A percentile compares a stretch with the other conserved stretches of the same genome.
Evolutionary conservation across 2,888 invertebrate genomes (phyloP).

Genomic region (Tenthredo mesomela): DNA sequence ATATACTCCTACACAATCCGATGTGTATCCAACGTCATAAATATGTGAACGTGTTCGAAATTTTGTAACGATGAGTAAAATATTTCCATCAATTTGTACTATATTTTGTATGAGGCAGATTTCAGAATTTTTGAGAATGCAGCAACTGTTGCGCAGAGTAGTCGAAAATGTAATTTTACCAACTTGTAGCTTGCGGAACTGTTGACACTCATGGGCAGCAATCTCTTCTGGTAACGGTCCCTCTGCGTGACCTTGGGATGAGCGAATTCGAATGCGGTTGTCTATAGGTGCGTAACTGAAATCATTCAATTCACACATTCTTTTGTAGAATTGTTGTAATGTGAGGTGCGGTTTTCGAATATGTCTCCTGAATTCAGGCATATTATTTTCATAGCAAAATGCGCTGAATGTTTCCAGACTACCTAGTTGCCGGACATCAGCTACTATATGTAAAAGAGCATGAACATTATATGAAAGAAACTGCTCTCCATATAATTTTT

Average conservation of each 20-base stretch:
- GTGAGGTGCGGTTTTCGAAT: conserved; percentile 42
- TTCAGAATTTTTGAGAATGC: neutral
- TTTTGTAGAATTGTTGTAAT: conserved; percentile 43
- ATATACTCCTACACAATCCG: conserved; percentile 6
- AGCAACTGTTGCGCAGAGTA: conserved; percentile 29
- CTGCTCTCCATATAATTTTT: no score
- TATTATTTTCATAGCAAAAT: conserved; percentile 46
- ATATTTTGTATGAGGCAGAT: conserved; percentile 21
- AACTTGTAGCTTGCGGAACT: conserved; percentile 22
- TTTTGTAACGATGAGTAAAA: conserved; percentile 7
- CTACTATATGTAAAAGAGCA: no score
- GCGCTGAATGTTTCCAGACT: conserved; percentile 41
- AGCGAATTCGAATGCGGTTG: neutral
- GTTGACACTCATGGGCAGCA: conserved; percentile 11
- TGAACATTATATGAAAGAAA: no score
- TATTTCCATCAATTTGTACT: conserved; percentile 9
- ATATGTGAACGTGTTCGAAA: conserved; percentile 4
- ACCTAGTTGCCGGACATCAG: neutral
- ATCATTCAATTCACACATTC: conserved; percentile 44
- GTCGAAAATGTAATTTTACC: conserved; percentile 29
- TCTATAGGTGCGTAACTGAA: neutral
- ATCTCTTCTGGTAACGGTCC: conserved; percentile 23
- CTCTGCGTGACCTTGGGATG: conserved; percentile 25
- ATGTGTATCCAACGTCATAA: conserved; percentile 33
- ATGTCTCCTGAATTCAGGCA: conserved; percentile 20